phyloP scores from a whole-genome alignment of 2,113 vertebrate species.

The Pampusana beccarii region DNA sequence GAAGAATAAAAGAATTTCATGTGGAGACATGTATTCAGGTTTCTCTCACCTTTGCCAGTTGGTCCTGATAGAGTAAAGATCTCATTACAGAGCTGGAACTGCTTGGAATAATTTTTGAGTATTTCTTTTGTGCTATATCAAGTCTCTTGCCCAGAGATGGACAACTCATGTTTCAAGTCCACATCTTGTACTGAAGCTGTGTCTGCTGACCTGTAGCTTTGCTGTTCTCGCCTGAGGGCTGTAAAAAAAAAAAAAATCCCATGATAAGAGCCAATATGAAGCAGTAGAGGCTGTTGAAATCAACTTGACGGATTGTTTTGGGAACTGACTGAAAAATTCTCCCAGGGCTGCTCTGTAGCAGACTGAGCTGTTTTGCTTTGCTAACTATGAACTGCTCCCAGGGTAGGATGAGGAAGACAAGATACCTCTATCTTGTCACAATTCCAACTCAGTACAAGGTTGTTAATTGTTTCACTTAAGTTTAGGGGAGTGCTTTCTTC shows the following conservation, averaged over 20 bases:
- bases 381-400: not conserved
- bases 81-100: not conserved
- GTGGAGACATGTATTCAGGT: not conserved
- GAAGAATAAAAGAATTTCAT: not conserved
- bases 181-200: not conserved
- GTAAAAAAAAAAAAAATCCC: not conserved
- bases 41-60: not conserved
- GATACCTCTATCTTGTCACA: not conserved
- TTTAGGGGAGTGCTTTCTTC: not conserved
- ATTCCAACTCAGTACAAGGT: not conserved
- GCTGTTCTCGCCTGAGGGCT: not conserved
- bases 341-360: not conserved
- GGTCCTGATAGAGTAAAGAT: not conserved
- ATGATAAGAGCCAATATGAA: not conserved
- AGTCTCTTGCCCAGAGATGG: not conserved
- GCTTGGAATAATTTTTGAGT: not conserved
- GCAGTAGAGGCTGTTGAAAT: not conserved
- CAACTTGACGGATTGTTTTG: not conserved
- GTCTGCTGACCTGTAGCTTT: not conserved
- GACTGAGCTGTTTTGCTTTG: not conserved
- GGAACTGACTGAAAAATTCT: slow-evolving; percentile 7
- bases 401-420: not conserved
- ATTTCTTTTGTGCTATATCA: not conserved
- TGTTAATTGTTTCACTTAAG: not conserved
- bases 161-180: not conserved